Conservation (phyloP, 2,113 vertebrate genomes). For the Brachypteracias leptosomus region DNA sequence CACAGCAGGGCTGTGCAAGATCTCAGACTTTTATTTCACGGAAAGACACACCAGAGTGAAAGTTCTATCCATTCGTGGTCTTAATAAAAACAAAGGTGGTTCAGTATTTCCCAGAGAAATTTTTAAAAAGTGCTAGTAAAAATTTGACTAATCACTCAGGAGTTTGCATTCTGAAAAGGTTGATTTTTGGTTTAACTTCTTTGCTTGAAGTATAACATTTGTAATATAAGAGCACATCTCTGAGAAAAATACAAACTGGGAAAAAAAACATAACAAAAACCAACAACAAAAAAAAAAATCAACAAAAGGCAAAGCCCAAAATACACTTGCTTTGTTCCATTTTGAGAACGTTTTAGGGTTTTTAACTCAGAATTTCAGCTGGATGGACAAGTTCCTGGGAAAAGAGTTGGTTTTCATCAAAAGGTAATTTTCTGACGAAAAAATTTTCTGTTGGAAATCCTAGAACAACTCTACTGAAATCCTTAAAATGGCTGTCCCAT, state of each 20-base stretch:
- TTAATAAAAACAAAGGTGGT: neutral
- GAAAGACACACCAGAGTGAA: neutral
- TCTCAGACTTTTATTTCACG: neutral
- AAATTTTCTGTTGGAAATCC: neutral
- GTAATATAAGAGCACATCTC: neutral
- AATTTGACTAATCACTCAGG: neutral
- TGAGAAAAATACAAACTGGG: neutral
- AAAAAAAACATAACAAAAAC: neutral
- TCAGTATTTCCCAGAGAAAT: neutral
- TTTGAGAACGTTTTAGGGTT: neutral
- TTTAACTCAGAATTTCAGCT: neutral
- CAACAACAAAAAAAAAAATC: neutral
- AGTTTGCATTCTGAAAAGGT: neutral
- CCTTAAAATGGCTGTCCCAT: neutral
- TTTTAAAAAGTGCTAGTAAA: neutral
- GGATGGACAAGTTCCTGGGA: neutral
- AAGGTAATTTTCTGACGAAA: neutral
- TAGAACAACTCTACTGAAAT: neutral
- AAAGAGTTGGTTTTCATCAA: neutral
- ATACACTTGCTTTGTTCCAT: neutral
- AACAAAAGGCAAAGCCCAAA: neutral
- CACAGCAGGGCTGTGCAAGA: neutral
- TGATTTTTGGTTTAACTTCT: neutral
- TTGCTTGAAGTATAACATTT: neutral
- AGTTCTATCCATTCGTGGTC: neutral